Evolutionary conservation across 2,113 vertebrate genomes (phyloP).

Genomic region (Puntigrus tetrazona): DNA sequence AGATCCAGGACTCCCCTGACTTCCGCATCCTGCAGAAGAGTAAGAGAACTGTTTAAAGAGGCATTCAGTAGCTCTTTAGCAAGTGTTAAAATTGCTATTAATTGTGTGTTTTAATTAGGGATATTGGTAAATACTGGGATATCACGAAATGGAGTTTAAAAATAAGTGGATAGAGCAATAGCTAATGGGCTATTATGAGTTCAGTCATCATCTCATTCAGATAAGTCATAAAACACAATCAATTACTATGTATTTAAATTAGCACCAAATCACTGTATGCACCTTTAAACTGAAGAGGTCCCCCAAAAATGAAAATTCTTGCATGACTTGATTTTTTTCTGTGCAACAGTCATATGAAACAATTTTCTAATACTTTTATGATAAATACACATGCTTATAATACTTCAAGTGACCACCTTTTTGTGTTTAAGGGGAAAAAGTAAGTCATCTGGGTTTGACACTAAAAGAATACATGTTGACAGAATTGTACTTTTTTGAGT

Average conservation of each 20-base stretch:
- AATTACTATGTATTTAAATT: neutral
- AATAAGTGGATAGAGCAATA: neutral
- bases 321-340: neutral
- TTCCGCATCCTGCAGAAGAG: constrained; percentile 98
- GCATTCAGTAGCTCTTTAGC: neutral
- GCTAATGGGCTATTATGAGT: neutral
- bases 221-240: neutral
- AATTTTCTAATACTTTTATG: too few relatives aligned
- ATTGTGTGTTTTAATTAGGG: neutral
- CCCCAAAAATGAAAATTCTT: neutral
- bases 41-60: constrained; percentile 67
- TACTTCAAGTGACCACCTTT: neutral
- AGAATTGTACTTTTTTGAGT: neutral
- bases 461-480: neutral
- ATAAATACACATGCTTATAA: neutral
- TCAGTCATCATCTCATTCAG: neutral
- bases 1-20: constrained; percentile 96
- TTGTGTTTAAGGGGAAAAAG: neutral
- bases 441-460: neutral
- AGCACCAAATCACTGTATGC: neutral
- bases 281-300: neutral
- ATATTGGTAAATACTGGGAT: neutral
- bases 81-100: neutral
- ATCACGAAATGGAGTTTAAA: too few relatives aligned
- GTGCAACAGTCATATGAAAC: too few relatives aligned